Evolutionary conservation across 2,113 vertebrate species (phyloP), one percentile per base, ranked within the genome.

Genomic region (Callipepla squamata): DNA sequence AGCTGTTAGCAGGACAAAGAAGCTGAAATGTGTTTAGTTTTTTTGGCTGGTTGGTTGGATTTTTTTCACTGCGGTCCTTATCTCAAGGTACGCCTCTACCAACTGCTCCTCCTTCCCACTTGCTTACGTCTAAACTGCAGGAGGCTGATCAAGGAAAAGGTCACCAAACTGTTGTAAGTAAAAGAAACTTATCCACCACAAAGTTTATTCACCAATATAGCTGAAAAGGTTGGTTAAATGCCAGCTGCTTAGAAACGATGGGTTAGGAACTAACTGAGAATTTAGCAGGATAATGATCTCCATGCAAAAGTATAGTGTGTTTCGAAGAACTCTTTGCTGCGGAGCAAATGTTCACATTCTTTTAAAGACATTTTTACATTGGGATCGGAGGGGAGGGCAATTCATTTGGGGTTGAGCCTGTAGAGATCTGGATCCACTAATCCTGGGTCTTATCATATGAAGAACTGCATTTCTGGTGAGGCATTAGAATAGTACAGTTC

Each of bases 141-240:
- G 38, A 75, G 19, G 32, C 40, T 72, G 66, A 81, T 91, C 57
- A 92, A 84, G 32, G 66, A 68, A 85, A 93, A 87, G 57, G 69
- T 75, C 77, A 84, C 44, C 40, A 84, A 92, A 89, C 59, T 82
- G 89, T 74, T 63, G 8, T 34, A 67, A 63, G 42, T 70, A 72
- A 69, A 82, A 80, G 17, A 73, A 77, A 48, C 22, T 65, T 80
- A 44, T 8, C 65, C 21, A 55, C 77, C 34, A 32, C 57, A 22
- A 78, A 89, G 19, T 23, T 44, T 25, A 10, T 22, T 61, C 51
- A 59, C 65, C 80, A 88, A 89, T 86, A 80, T 32, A 84, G 47
- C 62, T 65, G 57, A 50, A 92, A 84, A 94, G 63, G 50, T 28
- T 92, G 89, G 45, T 83, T 74, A 78, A 83, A 83, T 77, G 86